These are phyloP conservation scores for Bryconaethiops microstoma DNA, from an alignment of 2,797 vertebrate genomes.

Conservation along the genomic window DNA sequence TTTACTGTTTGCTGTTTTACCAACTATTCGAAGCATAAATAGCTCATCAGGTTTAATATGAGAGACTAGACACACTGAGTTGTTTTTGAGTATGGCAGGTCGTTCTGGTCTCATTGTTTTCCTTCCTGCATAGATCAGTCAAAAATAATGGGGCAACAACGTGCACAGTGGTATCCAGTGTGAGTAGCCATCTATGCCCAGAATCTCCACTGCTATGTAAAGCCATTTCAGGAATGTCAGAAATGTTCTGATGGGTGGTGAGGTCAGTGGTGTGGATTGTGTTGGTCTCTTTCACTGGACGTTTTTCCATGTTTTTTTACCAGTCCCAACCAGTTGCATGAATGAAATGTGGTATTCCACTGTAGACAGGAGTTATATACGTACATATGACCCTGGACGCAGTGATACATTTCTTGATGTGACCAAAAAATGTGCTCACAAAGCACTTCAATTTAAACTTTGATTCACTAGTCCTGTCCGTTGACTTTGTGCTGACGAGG, in stretches of 20 bases:
- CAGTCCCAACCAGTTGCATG: background rate
- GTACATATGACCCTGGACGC: no score
- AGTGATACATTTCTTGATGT: no score
- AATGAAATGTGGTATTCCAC: background rate
- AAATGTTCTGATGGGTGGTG: slow-evolving; percentile 74
- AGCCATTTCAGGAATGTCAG: slow-evolving; percentile 74
- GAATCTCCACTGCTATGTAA: slow-evolving; percentile 37
- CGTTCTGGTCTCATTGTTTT: slow-evolving; percentile 9
- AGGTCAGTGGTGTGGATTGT: slow-evolving; percentile 57
- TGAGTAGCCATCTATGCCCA: slow-evolving; percentile 16
- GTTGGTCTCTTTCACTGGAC: slow-evolving; percentile 18
- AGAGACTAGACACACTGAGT: background rate
- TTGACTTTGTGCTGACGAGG: no score
- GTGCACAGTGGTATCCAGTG: slow-evolving; percentile 1
- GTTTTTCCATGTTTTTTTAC: background rate
- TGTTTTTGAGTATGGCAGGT: background rate
- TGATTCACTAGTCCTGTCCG: no score
- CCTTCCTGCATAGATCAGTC: slow-evolving; percentile 2
- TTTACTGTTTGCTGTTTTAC: slow-evolving; percentile 5
- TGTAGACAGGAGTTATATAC: no score
- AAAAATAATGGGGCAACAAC: slow-evolving; percentile 23
- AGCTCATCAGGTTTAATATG: background rate
- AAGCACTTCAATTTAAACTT: no score
- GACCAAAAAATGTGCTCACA: no score
- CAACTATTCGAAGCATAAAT: background rate